These are phyloP conservation scores for Pholis gunnellus DNA, from an alignment of 2,113 vertebrate genomes.

Conservation along the genomic window DNA sequence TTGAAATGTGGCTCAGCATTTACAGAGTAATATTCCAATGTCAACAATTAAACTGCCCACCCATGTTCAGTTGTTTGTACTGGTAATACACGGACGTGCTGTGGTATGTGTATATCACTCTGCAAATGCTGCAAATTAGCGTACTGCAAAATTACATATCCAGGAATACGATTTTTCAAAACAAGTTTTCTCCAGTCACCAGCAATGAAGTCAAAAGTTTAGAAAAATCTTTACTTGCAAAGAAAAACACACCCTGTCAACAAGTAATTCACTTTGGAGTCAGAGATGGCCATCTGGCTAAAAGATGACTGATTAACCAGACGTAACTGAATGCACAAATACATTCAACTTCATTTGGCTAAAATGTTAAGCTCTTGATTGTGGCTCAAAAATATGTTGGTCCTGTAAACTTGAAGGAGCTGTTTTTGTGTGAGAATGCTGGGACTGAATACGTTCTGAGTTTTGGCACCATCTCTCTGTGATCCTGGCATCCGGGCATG, in stretches of 20 bases:
- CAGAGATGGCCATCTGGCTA: neutral
- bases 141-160: slow-evolving; percentile 7
- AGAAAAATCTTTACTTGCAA: neutral
- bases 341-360: slow-evolving; percentile 2
- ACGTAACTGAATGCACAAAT: neutral
- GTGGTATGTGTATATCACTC: neutral
- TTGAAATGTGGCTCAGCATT: slow-evolving; percentile 1
- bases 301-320: neutral
- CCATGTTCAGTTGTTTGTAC: slow-evolving; percentile 22
- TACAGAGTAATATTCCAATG: slow-evolving; percentile 4
- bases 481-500: neutral
- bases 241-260: neutral
- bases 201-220: neutral
- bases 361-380: slow-evolving; percentile 23
- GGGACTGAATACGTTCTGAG: neutral
- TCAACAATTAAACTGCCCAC: slow-evolving; percentile 40
- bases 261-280: neutral
- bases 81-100: slow-evolving; percentile 1
- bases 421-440: slow-evolving; percentile 32
- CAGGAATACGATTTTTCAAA: neutral
- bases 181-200: neutral
- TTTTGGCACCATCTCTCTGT: neutral
- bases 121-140: slow-evolving; percentile 1
- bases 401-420: slow-evolving; percentile 31
- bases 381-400: slow-evolving; percentile 21